A percentile compares a stretch with the other conserved stretches of the same genome.
Evolutionary conservation across 2,113 vertebrate genomes (phyloP).

Genomic region (Melozone crissalis): DNA sequence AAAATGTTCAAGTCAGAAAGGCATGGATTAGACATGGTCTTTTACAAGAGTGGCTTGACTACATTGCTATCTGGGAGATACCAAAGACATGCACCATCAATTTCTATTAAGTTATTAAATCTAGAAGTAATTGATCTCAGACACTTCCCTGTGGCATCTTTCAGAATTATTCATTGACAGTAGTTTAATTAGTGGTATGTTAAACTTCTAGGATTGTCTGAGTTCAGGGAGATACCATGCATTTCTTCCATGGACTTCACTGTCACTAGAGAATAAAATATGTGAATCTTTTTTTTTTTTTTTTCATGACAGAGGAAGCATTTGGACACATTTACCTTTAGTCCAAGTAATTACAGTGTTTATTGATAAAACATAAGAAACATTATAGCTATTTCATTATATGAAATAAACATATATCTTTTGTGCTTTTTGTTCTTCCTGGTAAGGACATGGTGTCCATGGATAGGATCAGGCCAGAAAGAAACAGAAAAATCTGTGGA

Average conservation of each 20-base stretch:
- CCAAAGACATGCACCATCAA: background rate
- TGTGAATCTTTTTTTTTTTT: fast-evolving
- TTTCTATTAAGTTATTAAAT: background rate
- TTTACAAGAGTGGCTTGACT: background rate
- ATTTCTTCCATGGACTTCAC: background rate
- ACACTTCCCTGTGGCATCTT: background rate
- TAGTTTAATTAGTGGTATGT: background rate
- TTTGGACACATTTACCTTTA: background rate
- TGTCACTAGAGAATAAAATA: background rate
- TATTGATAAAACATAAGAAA: background rate
- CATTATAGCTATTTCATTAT: background rate
- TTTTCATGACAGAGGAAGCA: background rate
- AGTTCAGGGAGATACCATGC: fast-evolving
- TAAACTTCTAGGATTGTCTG: background rate
- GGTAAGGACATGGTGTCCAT: background rate
- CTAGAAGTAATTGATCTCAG: background rate
- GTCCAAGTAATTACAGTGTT: background rate
- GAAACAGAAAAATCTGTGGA: background rate
- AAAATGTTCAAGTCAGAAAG: background rate
- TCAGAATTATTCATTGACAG: background rate
- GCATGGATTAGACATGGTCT: background rate
- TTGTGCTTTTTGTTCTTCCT: background rate
- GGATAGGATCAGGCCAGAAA: background rate
- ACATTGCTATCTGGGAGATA: background rate
- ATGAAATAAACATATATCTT: background rate